Conservation (phyloP, 2,797 vertebrate genomes). For the Catamblyrhynchus diadema region DNA sequence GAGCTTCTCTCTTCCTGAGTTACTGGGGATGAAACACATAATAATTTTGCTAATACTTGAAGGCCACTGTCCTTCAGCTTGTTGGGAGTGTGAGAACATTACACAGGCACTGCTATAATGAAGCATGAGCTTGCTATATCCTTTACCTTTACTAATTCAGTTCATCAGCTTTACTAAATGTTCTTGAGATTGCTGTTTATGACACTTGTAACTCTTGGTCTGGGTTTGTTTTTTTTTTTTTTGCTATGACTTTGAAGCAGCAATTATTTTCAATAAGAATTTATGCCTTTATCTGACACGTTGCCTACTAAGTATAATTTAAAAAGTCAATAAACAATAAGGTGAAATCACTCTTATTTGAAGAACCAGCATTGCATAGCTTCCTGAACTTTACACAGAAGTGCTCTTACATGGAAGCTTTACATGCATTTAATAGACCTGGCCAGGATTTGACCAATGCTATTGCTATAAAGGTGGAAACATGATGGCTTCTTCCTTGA, state of each 20-base stretch:
- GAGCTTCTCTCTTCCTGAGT: neutral
- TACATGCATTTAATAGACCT: neutral
- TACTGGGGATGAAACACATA: fast-evolving
- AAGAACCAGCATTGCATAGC: neutral
- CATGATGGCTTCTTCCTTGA: neutral
- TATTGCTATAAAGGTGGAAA: neutral
- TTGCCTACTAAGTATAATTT: neutral
- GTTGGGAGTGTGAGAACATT: neutral
- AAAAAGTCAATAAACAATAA: neutral
- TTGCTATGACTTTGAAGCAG: neutral
- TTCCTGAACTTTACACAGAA: neutral
- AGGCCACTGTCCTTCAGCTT: neutral
- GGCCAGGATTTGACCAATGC: neutral
- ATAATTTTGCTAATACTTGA: neutral
- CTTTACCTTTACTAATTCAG: neutral
- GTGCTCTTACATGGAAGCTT: neutral
- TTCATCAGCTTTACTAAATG: neutral
- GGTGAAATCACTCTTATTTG: neutral
- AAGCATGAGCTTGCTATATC: neutral
- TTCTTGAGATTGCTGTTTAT: neutral
- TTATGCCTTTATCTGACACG: neutral
- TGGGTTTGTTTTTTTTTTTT: neutral
- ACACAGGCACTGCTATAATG: neutral
- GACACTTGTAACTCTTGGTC: neutral
- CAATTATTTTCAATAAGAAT: neutral